A percentile compares a stretch with the other conserved stretches of the same genome.
Evolutionary conservation across 23 tunicate species (phyloP).

Genomic region (Oikopleura dioica): DNA sequence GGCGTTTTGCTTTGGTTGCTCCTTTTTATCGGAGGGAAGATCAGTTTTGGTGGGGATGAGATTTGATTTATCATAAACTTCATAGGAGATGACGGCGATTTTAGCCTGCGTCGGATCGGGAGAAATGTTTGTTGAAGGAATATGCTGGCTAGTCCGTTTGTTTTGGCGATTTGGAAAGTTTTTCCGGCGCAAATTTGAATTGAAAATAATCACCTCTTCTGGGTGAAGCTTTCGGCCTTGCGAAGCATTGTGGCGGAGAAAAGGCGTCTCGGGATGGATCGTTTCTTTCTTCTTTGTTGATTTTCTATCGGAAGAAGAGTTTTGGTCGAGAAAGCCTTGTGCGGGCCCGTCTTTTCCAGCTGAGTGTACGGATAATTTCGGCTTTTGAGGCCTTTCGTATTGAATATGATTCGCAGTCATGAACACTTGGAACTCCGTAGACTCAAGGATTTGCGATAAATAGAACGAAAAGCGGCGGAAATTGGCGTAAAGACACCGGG

Average conservation of each 20-base stretch:
- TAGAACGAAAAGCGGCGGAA: background rate
- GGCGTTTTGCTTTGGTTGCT: background rate
- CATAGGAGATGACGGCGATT: conserved; percentile 4
- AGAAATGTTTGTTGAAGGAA: too few species aligned
- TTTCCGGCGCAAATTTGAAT: background rate
- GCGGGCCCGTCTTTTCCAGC: background rate
- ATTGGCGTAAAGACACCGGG: background rate
- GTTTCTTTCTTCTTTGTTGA: background rate
- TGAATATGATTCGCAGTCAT: background rate
- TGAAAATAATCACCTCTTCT: conserved; percentile 5
- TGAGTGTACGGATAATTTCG: background rate
- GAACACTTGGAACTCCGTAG: background rate
- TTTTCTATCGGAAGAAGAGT: background rate
- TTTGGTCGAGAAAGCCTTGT: background rate
- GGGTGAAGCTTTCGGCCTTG: background rate
- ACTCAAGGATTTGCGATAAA: background rate
- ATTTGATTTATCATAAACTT: too few species aligned
- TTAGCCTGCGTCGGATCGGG: background rate
- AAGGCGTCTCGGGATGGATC: background rate
- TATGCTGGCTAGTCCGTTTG: background rate
- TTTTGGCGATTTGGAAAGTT: background rate
- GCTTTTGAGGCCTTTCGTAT: background rate
- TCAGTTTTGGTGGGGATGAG: background rate
- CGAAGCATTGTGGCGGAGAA: background rate
- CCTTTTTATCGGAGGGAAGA: background rate